These are phyloP conservation scores for Larimichthys polyactis DNA, from an alignment of 2,113 vertebrate genomes.

Conservation along the genomic window DNA sequence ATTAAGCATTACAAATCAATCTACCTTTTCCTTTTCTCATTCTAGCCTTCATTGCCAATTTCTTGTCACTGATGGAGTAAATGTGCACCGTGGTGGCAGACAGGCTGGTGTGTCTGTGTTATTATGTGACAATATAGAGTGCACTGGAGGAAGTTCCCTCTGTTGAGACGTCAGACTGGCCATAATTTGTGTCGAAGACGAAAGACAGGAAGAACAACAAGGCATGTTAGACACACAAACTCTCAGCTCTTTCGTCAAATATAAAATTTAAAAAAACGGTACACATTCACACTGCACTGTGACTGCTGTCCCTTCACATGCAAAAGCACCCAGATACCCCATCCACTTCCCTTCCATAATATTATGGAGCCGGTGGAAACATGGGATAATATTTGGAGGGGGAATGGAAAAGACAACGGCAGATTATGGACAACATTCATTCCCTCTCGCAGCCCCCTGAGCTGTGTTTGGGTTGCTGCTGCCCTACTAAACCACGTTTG, in stretches of 20 bases:
- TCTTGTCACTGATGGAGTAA: neutral
- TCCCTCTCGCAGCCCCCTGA: slow-evolving; percentile 20
- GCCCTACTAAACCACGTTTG: slow-evolving; percentile 59
- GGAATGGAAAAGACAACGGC: slow-evolving; percentile 72
- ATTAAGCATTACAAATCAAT: slow-evolving; percentile 23
- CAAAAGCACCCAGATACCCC: slow-evolving; percentile 44
- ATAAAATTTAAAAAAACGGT: neutral
- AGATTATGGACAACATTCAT: slow-evolving; percentile 62
- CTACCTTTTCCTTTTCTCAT: slow-evolving; percentile 8
- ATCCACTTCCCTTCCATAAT: slow-evolving; percentile 68
- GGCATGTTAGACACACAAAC: neutral
- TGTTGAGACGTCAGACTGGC: neutral
- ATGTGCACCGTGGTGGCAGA: neutral
- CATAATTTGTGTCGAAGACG: slow-evolving; percentile 22
- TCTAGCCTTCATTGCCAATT: slow-evolving; percentile 19
- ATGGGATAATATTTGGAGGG: slow-evolving; percentile 72
- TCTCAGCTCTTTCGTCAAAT: neutral
- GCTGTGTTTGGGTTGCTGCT: slow-evolving; percentile 54
- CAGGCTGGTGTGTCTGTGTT: neutral
- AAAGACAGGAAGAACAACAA: slow-evolving; percentile 28
- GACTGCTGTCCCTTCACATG: slow-evolving; percentile 29
- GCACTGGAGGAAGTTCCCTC: slow-evolving; percentile 15
- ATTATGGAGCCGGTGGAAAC: slow-evolving; percentile 74
- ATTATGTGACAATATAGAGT: slow-evolving; percentile 11
- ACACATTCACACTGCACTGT: neutral